A percentile compares a stretch with the other conserved stretches of the same genome.
Conservation (phyloP, 2,797 vertebrate species). For the Pipistrellus nathusii region DNA sequence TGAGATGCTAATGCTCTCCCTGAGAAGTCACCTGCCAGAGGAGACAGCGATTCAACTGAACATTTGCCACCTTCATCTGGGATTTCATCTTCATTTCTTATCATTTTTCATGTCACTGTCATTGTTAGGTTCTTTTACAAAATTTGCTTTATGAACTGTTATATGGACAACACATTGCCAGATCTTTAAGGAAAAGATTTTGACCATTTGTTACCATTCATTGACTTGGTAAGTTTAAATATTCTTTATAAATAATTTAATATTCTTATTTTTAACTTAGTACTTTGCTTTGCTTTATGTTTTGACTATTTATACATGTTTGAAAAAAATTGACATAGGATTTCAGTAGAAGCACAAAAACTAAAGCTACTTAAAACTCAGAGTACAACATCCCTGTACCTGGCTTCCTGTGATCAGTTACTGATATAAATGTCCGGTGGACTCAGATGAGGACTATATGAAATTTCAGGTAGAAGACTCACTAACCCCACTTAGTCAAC, state of each 20-base stretch:
- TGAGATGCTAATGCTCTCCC: constrained; percentile 14
- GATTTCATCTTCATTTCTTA: constrained; percentile 30
- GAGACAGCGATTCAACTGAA: constrained; percentile 49
- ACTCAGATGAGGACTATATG: neutral
- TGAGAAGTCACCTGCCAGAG: constrained; percentile 59
- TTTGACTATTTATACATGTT: constrained; percentile 43
- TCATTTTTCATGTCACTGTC: constrained; percentile 5
- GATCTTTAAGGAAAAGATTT: constrained; percentile 20
- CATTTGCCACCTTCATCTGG: constrained; percentile 44
- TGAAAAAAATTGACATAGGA: neutral
- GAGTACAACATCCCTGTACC: neutral
- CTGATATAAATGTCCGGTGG: constrained; percentile 41
- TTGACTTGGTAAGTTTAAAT: neutral
- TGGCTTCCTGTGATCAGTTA: neutral
- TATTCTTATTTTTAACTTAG: neutral
- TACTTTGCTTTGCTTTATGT: constrained; percentile 15
- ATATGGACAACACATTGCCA: neutral
- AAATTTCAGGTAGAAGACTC: neutral
- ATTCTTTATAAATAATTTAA: constrained; percentile 1
- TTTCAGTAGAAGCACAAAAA: constrained; percentile 53
- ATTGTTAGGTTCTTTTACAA: constrained; percentile 14
- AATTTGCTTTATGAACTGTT: constrained; percentile 8
- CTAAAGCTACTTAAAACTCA: neutral
- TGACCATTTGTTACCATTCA: neutral
- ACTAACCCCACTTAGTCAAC: neutral